Evolutionary conservation across 1,140 invertebrate species (phyloP).

Genomic region (Drosophila orosa): DNA sequence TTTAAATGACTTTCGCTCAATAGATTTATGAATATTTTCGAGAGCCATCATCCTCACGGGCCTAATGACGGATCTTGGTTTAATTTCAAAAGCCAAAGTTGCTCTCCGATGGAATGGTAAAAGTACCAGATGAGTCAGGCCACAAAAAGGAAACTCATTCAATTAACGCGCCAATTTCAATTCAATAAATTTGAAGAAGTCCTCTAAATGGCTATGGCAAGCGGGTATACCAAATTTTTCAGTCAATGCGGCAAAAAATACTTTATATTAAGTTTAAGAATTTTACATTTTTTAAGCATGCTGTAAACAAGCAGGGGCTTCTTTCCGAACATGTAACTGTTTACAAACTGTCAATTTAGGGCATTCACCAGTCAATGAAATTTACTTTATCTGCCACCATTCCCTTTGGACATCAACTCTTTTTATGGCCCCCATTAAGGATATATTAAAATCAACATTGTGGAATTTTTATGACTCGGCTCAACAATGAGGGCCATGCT

Average conservation of each 20-base stretch:
- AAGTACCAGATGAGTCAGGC: constrained; percentile 14
- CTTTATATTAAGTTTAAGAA: neutral
- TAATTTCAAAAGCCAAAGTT: constrained; percentile 15
- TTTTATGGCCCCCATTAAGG: constrained; percentile 66
- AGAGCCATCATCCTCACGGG: constrained; percentile 5
- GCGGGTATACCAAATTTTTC: neutral
- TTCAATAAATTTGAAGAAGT: constrained; percentile 26
- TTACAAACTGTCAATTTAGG: constrained; percentile 3
- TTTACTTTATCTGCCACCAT: constrained; percentile 12
- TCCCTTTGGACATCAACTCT: constrained; percentile 41
- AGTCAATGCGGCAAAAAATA: neutral
- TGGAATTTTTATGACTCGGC: constrained; percentile 69
- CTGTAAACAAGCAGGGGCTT: neutral
- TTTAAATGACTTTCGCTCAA: constrained; percentile 43
- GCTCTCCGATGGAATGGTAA: neutral
- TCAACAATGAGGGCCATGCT: constrained; percentile 23
- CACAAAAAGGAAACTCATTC: constrained; percentile 20
- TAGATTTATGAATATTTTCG: constrained; percentile 44
- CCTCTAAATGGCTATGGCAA: neutral
- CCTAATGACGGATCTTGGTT: constrained; percentile 25
- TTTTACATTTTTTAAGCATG: too few species aligned
- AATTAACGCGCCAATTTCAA: constrained; percentile 41
- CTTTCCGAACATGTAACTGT: neutral
- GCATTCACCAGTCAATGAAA: constrained; percentile 8
- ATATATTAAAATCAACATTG: constrained; percentile 70